A percentile compares a stretch with the other conserved stretches of the same genome.
These are phyloP conservation scores for Rallus limicola DNA, from an alignment of 2,113 vertebrate species.

Conservation along the genomic window DNA sequence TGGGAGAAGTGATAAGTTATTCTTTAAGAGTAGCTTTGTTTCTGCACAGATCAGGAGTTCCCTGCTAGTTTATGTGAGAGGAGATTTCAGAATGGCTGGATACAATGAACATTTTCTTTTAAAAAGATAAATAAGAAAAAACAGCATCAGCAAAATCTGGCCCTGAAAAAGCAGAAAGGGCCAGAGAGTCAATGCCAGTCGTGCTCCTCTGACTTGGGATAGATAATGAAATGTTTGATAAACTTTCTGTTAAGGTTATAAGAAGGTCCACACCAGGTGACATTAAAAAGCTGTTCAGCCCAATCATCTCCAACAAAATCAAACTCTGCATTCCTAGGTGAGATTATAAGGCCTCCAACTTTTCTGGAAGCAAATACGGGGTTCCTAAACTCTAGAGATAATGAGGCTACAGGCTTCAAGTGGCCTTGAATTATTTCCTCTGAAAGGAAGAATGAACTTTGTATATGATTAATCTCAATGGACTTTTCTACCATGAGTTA, in stretches of 20 bases:
- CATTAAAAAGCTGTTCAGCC: not conserved
- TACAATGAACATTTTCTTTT: not conserved
- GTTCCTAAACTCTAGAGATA: not conserved
- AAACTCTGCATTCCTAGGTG: not conserved
- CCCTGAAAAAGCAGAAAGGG: not conserved
- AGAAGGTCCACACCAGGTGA: not conserved
- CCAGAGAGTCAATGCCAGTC: not conserved
- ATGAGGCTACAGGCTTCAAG: not conserved
- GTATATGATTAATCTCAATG: not conserved
- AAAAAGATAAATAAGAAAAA: not conserved
- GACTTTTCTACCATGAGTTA: not conserved
- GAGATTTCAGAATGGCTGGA: not conserved
- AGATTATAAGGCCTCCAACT: not conserved
- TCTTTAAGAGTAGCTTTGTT: not conserved
- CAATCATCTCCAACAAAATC: not conserved
- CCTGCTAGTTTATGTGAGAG: not conserved
- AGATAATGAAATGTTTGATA: not conserved
- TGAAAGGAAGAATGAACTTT: not conserved
- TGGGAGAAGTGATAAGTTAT: not conserved
- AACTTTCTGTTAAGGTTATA: not conserved
- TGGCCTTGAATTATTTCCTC: not conserved
- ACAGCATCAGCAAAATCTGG: not conserved
- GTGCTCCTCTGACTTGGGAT: not conserved
- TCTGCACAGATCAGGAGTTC: not conserved
- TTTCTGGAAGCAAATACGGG: not conserved